A percentile compares a stretch with the other conserved stretches of the same genome.
Conservation (phyloP, 2,113 vertebrate genomes). For the Leptobrachium ailaonicum region DNA sequence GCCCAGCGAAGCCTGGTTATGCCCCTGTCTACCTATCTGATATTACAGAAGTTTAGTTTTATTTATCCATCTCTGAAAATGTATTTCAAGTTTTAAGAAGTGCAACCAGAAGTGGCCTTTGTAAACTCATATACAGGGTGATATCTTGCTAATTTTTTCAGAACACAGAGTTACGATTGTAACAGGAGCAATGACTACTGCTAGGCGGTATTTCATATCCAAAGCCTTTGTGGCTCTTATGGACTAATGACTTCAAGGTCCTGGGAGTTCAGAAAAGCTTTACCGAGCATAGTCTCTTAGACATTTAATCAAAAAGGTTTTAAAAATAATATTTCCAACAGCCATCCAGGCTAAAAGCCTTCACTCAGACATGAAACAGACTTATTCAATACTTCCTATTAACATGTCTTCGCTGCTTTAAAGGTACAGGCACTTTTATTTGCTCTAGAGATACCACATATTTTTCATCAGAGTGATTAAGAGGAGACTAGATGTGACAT, state of each 20-base stretch:
- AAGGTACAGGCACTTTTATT: background rate
- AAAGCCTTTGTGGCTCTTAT: constrained; percentile 31
- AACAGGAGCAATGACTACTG: background rate
- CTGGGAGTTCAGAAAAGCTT: constrained; percentile 41
- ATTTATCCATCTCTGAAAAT: background rate
- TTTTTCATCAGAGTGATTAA: background rate
- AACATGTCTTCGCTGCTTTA: constrained; percentile 23
- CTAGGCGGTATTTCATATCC: background rate
- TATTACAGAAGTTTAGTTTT: background rate
- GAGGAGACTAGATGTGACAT: background rate
- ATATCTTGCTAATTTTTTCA: background rate
- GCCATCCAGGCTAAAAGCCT: constrained; percentile 41
- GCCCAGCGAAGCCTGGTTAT: too few species aligned
- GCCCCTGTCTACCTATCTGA: too few species aligned
- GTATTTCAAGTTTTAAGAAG: background rate
- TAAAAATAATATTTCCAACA: constrained; percentile 24
- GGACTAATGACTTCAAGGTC: constrained; percentile 42
- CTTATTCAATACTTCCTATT: constrained; percentile 5
- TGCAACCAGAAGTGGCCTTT: background rate
- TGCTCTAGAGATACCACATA: background rate
- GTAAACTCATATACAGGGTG: background rate
- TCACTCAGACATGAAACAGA: constrained; percentile 3
- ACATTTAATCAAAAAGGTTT: constrained; percentile 36
- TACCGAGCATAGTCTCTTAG: constrained; percentile 31
- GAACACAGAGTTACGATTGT: background rate